Base-by-base conservation (phyloP, 2,113 vertebrate species). In the Arizona elegans region DNA sequence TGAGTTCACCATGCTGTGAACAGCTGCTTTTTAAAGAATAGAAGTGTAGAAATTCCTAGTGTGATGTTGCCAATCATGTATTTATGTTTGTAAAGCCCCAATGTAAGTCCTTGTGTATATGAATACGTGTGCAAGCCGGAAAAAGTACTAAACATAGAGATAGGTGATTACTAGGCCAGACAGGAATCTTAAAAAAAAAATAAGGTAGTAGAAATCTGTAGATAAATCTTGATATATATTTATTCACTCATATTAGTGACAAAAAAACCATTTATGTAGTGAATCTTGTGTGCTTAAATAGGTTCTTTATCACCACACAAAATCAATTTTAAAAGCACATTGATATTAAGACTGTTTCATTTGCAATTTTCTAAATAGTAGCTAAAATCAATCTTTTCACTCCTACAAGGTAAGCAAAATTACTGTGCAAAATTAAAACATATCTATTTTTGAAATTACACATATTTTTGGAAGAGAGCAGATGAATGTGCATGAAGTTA, bases 361-460 rank as follows among this genome's bases (percentile, higher is more conserved):
- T 92, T 88, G 65, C 15, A 94, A 91, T 94, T 92, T 65, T 65
- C 56, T 65, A 12, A 62, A 87, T 89, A 56, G 88, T 94, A 96
- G 96, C 96, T 96, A 94, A 96, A 95, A 94, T 55, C 92, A 1
- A 9, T 86, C 53, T 91, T 55, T 38, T 94, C 7, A 53, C 58
- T 87, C n/a, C 53, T 86, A 96, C 38, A 94, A 92, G n/a, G 58
- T 56, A 93, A 54, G 58, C 12, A 92, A 87, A 58, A 59, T 59
- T 87, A 58, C 56, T 38, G 26, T 13, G 26, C 47, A 65, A 54
- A 92, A 91, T 91, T 87, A 86, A 62, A 92, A 88, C 1, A 53
- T 29, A 15, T 59, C 47, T 58, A 59, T 86, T 58, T 56, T 85
- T 21, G 59, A 91, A 59, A 65, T 38, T n/a, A 70, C 12, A 70